These are phyloP conservation scores for Apteryx mantelli DNA, from an alignment of 2,113 vertebrate genomes.

Conservation along the genomic window DNA sequence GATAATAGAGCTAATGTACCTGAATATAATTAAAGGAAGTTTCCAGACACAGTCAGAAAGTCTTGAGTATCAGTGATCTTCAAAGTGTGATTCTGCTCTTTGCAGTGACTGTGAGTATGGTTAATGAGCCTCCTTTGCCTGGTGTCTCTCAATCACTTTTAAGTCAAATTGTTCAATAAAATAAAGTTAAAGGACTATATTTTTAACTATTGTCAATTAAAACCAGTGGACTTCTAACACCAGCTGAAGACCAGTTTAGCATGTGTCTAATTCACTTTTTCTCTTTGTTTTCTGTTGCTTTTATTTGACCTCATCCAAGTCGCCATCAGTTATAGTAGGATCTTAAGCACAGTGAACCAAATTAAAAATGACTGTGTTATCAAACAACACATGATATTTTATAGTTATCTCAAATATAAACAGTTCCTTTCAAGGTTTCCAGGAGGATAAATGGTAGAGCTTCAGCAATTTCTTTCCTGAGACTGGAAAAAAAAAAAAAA, in stretches of 20 bases:
- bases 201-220: background rate
- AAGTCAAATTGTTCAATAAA: background rate
- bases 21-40: background rate
- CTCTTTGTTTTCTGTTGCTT: background rate
- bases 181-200: background rate
- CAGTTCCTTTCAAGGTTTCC: background rate
- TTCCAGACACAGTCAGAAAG: background rate
- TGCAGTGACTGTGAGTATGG: fast-evolving
- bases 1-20: background rate
- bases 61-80: background rate
- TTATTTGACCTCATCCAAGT: background rate
- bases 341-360: background rate
- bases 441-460: background rate
- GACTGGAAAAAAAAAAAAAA: background rate
- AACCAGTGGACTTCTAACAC: background rate
- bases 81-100: background rate
- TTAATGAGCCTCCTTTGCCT: background rate
- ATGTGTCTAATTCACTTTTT: background rate
- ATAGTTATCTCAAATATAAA: background rate
- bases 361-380: background rate
- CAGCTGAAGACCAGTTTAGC: background rate
- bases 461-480: background rate
- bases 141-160: background rate
- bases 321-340: background rate
- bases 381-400: background rate